Conservation (phyloP, 1,140 invertebrate genomes). For the Eubasilissa regina region DNA sequence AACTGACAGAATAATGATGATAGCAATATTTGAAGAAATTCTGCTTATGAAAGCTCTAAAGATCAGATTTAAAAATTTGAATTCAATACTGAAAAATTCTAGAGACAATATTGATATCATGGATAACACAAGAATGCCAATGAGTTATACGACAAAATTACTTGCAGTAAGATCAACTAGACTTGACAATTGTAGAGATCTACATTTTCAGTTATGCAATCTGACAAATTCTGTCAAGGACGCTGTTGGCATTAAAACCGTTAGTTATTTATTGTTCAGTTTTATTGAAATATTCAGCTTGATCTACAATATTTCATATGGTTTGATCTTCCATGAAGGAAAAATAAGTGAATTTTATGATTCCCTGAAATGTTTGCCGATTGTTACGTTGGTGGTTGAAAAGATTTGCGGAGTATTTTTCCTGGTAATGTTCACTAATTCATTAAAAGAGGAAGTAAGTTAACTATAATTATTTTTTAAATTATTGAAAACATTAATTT, state of each 20-base stretch:
- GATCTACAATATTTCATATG: not conserved
- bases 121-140: too few relatives aligned
- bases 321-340: not conserved
- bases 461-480: not conserved
- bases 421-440: not conserved
- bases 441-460: conserved; percentile 4
- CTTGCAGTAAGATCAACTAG: not conserved
- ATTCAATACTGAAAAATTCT: not conserved
- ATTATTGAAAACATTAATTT: too few relatives aligned
- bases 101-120: too few relatives aligned
- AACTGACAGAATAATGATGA: not conserved
- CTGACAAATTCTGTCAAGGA: not conserved
- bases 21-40: not conserved
- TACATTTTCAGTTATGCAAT: conserved; percentile 13
- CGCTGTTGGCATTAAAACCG: not conserved
- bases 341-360: not conserved
- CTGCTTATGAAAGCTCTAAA: not conserved
- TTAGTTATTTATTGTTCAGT: not conserved
- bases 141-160: too few relatives aligned
- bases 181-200: not conserved
- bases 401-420: not conserved
- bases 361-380: not conserved
- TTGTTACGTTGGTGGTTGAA: not conserved
- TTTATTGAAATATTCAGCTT: not conserved
- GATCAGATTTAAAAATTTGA: not conserved